Evolutionary conservation across 2,113 vertebrate species (phyloP).

Genomic region (Etheostoma spectabile): DNA sequence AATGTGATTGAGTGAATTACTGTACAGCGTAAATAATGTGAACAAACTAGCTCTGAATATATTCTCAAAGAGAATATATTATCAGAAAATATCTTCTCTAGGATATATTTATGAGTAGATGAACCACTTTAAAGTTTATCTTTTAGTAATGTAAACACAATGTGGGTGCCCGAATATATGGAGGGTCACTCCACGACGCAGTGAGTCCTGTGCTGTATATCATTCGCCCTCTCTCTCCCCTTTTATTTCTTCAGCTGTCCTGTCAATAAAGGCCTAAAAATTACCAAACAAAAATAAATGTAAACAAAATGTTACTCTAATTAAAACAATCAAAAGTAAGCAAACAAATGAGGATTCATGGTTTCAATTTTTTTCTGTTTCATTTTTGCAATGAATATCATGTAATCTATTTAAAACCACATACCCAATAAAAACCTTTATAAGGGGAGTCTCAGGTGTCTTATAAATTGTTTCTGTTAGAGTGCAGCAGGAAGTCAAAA

Average conservation of each 20-base stretch:
- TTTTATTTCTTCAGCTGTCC: no score
- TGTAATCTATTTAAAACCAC: slow-evolving; percentile 13
- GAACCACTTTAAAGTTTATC: neutral
- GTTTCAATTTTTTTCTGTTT: neutral
- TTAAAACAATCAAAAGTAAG: neutral
- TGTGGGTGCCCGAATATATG: no score
- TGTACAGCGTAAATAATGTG: slow-evolving; percentile 38
- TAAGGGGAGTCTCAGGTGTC: neutral
- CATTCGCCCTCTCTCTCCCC: no score
- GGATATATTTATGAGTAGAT: neutral
- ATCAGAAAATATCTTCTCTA: neutral
- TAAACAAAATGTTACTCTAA: neutral
- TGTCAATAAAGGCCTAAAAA: no score
- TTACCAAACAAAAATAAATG: neutral
- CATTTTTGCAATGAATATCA: neutral
- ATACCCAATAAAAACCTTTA: slow-evolving; percentile 33
- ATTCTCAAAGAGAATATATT: neutral
- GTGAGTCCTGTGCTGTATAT: no score
- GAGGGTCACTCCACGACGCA: no score
- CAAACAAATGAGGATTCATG: neutral
- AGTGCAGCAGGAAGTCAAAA: slow-evolving; percentile 10
- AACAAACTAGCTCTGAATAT: slow-evolving; percentile 21
- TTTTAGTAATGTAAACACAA: neutral
- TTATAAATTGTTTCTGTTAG: neutral
- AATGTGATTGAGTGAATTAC: slow-evolving; percentile 12